phyloP scores from a whole-genome alignment of 2,113 vertebrate genomes.

The Sceloporus undulatus region DNA sequence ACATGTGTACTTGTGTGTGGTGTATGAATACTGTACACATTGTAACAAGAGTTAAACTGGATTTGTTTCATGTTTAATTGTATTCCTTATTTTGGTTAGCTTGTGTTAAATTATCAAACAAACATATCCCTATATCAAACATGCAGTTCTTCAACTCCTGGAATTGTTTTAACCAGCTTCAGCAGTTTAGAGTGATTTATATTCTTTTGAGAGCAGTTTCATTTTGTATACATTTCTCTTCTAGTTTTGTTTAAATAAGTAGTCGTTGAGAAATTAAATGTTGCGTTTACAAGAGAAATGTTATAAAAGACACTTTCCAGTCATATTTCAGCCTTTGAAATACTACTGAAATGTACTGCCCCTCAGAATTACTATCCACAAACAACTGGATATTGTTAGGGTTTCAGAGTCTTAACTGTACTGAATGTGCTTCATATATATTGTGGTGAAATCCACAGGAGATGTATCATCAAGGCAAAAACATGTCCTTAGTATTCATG shows the following conservation, averaged over 20 bases:
- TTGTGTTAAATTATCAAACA: conserved; percentile 9
- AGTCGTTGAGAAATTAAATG: conserved; percentile 54
- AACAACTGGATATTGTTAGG: conserved; percentile 37
- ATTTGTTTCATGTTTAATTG: conserved; percentile 21
- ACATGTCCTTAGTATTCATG: neutral
- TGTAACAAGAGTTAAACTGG: neutral
- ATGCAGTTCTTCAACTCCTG: conserved; percentile 44
- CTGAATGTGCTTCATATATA: conserved; percentile 35
- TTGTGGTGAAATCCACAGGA: conserved; percentile 20
- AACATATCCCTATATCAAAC: conserved; percentile 38
- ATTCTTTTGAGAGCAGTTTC: conserved; percentile 49
- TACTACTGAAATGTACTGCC: conserved; percentile 33
- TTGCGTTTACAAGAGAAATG: conserved; percentile 12
- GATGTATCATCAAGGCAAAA: conserved; percentile 13
- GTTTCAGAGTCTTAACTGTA: conserved; percentile 17
- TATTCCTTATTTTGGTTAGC: conserved; percentile 28
- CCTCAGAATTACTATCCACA: conserved; percentile 41
- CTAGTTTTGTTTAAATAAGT: conserved; percentile 57
- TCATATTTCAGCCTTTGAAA: conserved; percentile 41
- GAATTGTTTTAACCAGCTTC: conserved; percentile 59
- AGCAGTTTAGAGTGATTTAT: conserved; percentile 70
- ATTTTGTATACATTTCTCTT: conserved; percentile 57
- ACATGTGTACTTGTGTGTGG: neutral
- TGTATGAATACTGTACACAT: too few relatives aligned
- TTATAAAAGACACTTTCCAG: conserved; percentile 62